Conservation (phyloP, 2,113 vertebrate genomes). For the Clinocottus analis region DNA sequence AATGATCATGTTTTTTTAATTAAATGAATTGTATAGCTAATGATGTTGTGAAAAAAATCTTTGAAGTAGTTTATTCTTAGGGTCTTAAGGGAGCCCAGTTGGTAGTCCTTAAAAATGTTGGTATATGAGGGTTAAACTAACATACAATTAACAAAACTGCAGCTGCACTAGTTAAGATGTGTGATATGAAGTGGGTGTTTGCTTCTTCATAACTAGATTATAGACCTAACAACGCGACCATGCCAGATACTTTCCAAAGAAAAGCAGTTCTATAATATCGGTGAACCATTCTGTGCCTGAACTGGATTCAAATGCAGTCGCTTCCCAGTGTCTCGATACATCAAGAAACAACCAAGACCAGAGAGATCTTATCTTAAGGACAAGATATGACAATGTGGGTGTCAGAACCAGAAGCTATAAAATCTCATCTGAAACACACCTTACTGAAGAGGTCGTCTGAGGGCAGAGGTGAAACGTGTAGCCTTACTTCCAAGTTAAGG, state of each 20-base stretch:
- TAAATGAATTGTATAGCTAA: too few relatives aligned
- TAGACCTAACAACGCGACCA: background rate
- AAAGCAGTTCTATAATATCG: background rate
- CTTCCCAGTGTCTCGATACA: background rate
- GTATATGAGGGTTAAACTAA: too few relatives aligned
- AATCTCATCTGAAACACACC: slow-evolving; percentile 60
- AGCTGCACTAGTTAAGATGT: background rate
- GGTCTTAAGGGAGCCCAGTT: too few relatives aligned
- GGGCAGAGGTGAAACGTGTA: slow-evolving; percentile 45
- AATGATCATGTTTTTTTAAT: too few relatives aligned
- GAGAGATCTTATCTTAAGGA: background rate
- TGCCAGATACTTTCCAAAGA: background rate
- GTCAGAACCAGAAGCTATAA: slow-evolving; percentile 8
- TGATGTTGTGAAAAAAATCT: too few relatives aligned
- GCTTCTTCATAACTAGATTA: background rate
- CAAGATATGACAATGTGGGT: slow-evolving; percentile 5
- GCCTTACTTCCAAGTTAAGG: slow-evolving; percentile 34
- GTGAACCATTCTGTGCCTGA: background rate
- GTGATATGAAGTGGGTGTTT: background rate
- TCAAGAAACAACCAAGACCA: slow-evolving; percentile 15
- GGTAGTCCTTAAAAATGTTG: too few relatives aligned
- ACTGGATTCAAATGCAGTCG: background rate
- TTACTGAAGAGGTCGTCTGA: slow-evolving; percentile 38
- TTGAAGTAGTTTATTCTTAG: too few relatives aligned
- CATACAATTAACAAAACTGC: background rate